A percentile compares a stretch with the other conserved stretches of the same genome.
Evolutionary conservation across 2,888 invertebrate genomes (phyloP).

Genomic region (Epicampocera succincta): DNA sequence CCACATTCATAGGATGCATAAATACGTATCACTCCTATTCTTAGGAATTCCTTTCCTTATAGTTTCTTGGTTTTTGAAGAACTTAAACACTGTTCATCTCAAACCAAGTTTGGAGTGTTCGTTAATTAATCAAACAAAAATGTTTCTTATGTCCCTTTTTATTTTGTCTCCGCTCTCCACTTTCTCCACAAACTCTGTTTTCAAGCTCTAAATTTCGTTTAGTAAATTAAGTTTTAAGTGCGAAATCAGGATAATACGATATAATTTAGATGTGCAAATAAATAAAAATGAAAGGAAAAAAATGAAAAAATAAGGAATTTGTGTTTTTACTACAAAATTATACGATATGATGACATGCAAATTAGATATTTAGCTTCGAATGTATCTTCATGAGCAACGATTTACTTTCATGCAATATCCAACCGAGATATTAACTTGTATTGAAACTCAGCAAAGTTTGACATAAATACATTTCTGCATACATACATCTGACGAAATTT

Average conservation of each 20-base stretch:
- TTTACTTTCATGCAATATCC: no score
- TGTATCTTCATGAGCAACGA: no score
- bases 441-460: no score
- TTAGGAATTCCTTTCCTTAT: no score
- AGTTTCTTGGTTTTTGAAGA: no score
- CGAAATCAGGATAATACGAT: constrained; percentile 46
- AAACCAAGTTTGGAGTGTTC: constrained; percentile 25
- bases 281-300: neutral
- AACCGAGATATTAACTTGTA: no score
- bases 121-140: constrained; percentile 30
- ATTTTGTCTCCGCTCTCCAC: constrained; percentile 1
- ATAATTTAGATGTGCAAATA: constrained; percentile 1
- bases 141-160: neutral
- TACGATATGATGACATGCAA: constrained; percentile 64
- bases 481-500: no score
- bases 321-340: constrained; percentile 20
- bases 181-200: constrained; percentile 9
- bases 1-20: no score
- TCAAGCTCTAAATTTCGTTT: constrained; percentile 61
- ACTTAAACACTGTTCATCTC: constrained; percentile 6
- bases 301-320: neutral
- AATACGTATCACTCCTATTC: no score
- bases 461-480: no score
- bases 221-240: constrained; percentile 67
- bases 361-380: constrained; percentile 48